Evolutionary conservation across 2,888 invertebrate genomes (phyloP).

Genomic region (Dorcus hopei): DNA sequence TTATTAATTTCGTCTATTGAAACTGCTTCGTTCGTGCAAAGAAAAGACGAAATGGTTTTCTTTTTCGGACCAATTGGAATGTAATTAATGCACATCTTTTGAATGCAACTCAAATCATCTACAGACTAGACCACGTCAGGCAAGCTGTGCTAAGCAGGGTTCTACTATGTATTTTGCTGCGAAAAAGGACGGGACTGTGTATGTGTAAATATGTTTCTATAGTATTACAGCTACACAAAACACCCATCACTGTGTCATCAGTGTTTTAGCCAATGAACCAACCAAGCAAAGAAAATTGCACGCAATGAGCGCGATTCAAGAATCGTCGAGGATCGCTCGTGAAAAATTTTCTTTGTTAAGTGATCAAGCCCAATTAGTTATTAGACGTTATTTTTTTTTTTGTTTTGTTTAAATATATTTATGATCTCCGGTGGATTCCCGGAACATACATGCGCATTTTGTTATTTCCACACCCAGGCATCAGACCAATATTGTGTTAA

Average conservation of each 20-base stretch:
- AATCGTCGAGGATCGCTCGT: no score
- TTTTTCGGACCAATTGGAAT: no score
- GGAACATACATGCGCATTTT: background rate
- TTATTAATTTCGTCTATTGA: no score
- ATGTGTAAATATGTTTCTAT: constrained; percentile 31
- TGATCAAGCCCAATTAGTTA: background rate
- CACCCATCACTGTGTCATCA: constrained; percentile 21
- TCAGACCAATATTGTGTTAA: constrained; percentile 9
- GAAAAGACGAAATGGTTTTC: no score
- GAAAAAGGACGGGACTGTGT: constrained; percentile 35
- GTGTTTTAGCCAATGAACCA: constrained; percentile 1
- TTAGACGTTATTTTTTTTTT: background rate
- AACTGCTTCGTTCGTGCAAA: no score
- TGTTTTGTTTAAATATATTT: background rate
- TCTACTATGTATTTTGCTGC: constrained; percentile 35
- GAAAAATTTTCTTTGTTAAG: constrained; percentile 1
- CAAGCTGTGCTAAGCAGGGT: constrained; percentile 47
- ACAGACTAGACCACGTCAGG: constrained; percentile 30
- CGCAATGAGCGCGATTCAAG: no score
- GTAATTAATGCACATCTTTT: no score
- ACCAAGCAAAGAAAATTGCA: no score
- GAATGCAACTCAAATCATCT: no score
- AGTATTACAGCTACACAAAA: constrained; percentile 24
- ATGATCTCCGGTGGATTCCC: background rate
- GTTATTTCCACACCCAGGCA: constrained; percentile 7